Percentiles rank a stretch among this genome's conserved stretches.
These are phyloP conservation scores for Coreius guichenoti DNA, from an alignment of 2,797 vertebrate species.

Conservation along the genomic window DNA sequence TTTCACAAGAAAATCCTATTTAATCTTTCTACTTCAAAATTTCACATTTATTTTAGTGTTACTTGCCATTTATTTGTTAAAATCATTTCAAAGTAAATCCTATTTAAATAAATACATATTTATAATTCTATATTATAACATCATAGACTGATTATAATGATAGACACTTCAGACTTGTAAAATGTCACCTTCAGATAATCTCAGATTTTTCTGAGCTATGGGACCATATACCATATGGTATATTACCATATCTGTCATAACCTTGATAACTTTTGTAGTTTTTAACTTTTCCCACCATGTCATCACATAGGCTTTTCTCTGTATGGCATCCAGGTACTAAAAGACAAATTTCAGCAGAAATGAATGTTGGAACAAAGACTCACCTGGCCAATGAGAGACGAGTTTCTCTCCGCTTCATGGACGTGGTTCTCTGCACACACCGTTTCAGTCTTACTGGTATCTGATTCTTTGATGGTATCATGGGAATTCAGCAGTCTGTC, in stretches of 20 bases:
- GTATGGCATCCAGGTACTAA: neutral
- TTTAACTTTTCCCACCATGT: slow-evolving; percentile 15
- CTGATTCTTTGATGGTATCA: slow-evolving; percentile 47
- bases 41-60: neutral
- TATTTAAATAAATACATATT: neutral
- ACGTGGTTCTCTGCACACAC: neutral
- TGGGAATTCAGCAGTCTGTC: slow-evolving; percentile 56
- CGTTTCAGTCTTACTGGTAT: slow-evolving; percentile 20
- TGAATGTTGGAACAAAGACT: slow-evolving; percentile 33
- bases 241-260: slow-evolving; percentile 5
- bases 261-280: slow-evolving; percentile 29
- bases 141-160: neutral
- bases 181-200: neutral
- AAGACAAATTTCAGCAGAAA: slow-evolving; percentile 40
- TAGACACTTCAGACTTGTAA: neutral
- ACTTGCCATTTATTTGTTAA: neutral
- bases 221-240: neutral
- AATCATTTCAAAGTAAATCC: neutral
- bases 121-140: neutral
- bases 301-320: slow-evolving; percentile 16
- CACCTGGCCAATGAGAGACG: slow-evolving; percentile 26
- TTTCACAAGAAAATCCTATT: neutral
- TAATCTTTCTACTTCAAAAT: neutral
- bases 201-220: neutral
- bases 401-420: slow-evolving; percentile 8